Base-by-base conservation (phyloP, 2,797 vertebrate species). In the Cephalopachus bancanus region DNA sequence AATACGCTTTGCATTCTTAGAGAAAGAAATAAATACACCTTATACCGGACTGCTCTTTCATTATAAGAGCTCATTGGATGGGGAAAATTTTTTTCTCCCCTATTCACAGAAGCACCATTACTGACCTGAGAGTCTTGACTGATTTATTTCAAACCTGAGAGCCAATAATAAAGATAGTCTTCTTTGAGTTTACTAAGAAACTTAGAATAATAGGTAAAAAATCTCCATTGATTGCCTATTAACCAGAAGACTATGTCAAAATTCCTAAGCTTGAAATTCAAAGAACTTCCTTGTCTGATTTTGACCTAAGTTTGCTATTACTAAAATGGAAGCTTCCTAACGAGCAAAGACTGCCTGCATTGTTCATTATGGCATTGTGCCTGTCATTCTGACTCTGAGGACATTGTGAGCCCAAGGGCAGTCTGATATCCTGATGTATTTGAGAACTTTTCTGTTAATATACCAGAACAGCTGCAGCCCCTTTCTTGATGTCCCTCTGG, bases 201-300 rank as follows among this genome's bases (percentile, higher is more conserved):
- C 44, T 22, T 89, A 80, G 28, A 97, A 3, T 37, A 85, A 83
- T 12, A 80, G 28, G 20, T 22, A 76, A 19, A 71, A 78, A 92
- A 96, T 51, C 33, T 26, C 33, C 4, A 51, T 3, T 26, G 4
- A 83, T 64, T 93, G 37, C n/a, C 7, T 17, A 80, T 55, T 26
- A 60, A 28, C 28, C 65, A 28, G 64, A 37, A 72, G 37, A 87
- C 37, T 91, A 79, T 57, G 28, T 80, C 24, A 83, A 57, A 84
- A 91, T 33, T 65, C n/a, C 37, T 33, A 55, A 83, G 19, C 22
- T 26, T 89, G 78, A 94, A 92, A 83, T 96, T 83, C 44, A 79
- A 10, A 14, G 62, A 95, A 37, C 26, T 96, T 91, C 14, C 62
- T 51, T 65, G 30, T 71, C 30, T 96, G 28, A 19, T 87, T 83